Evolutionary conservation across 2,888 invertebrate genomes (phyloP).

Genomic region (Chirona hameri): DNA sequence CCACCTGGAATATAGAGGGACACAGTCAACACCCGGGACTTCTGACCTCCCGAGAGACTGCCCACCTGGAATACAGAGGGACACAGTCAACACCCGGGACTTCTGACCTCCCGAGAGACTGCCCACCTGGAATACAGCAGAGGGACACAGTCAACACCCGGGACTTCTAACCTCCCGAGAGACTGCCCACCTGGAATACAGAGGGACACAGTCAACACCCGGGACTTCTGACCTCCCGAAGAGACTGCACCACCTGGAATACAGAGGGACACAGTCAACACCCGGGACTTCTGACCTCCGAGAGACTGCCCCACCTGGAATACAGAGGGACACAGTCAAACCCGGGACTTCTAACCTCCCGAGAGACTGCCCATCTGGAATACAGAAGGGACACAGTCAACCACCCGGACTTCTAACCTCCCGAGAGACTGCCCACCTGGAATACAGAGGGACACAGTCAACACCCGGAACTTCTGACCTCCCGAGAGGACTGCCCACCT

Average conservation of each 20-base stretch:
- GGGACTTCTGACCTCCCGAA: constrained; percentile 98
- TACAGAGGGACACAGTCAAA: constrained; percentile 96
- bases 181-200: constrained; percentile 82
- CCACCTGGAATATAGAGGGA: constrained; percentile 84
- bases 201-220: constrained; percentile 94
- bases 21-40: constrained; percentile 55
- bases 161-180: constrained; percentile 56
- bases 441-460: constrained; percentile 92
- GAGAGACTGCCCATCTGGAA: constrained; percentile 90
- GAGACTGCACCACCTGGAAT: constrained; percentile 83
- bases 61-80: constrained; percentile 88
- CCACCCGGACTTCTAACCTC: too few species aligned
- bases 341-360: constrained; percentile 97
- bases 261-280: constrained; percentile 72
- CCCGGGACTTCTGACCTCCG: constrained; percentile 46
- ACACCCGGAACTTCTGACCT: constrained; percentile 96
- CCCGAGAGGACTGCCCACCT: constrained; percentile 91
- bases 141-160: constrained; percentile 64
- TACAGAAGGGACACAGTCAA: constrained; percentile 72
- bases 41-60: constrained; percentile 64
- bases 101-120: constrained; percentile 98
- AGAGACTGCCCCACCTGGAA: constrained; percentile 83
- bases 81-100: constrained; percentile 90
- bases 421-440: constrained; percentile 81
- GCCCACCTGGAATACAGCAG: constrained; percentile 82